Conservation (phyloP, 2,888 invertebrate species). For the Orchesellides sinensis region DNA sequence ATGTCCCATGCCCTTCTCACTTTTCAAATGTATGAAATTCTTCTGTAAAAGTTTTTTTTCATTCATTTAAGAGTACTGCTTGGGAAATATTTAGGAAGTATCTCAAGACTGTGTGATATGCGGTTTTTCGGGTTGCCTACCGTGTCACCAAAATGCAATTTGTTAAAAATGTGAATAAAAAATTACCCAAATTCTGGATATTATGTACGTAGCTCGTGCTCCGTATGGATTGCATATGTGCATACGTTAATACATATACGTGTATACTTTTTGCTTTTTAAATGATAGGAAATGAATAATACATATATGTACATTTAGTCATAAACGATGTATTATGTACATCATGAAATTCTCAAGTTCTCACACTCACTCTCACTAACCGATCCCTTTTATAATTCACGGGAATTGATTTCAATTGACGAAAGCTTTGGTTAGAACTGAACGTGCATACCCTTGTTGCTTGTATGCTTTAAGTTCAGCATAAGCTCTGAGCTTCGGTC, state of each 20-base stretch:
- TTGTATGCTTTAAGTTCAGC: not conserved
- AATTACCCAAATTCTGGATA: constrained; percentile 14
- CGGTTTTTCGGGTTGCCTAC: constrained; percentile 58
- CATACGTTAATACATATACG: not conserved
- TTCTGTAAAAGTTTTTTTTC: constrained; percentile 55
- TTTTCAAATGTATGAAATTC: constrained; percentile 61
- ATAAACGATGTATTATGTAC: constrained; percentile 22
- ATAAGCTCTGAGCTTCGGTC: constrained; percentile 25
- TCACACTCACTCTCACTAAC: constrained; percentile 36
- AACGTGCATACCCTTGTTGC: constrained; percentile 37
- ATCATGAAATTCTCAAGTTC: constrained; percentile 31
- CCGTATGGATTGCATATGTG: not conserved
- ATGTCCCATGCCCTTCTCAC: constrained; percentile 21
- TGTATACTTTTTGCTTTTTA: too few relatives aligned
- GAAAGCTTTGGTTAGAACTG: not conserved
- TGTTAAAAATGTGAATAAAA: constrained; percentile 27
- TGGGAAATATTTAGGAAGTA: not conserved
- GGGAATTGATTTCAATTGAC: constrained; percentile 37
- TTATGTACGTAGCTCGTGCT: constrained; percentile 53
- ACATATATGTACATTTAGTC: constrained; percentile 4
- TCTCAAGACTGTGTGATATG: constrained; percentile 35
- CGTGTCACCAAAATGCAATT: constrained; percentile 42
- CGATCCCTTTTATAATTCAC: constrained; percentile 40
- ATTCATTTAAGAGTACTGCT: too few relatives aligned
- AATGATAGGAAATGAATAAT: not conserved